A percentile compares a stretch with the other conserved stretches of the same genome.
Conservation (phyloP, 2,113 vertebrate genomes). For the Pleuronectes platessa region DNA sequence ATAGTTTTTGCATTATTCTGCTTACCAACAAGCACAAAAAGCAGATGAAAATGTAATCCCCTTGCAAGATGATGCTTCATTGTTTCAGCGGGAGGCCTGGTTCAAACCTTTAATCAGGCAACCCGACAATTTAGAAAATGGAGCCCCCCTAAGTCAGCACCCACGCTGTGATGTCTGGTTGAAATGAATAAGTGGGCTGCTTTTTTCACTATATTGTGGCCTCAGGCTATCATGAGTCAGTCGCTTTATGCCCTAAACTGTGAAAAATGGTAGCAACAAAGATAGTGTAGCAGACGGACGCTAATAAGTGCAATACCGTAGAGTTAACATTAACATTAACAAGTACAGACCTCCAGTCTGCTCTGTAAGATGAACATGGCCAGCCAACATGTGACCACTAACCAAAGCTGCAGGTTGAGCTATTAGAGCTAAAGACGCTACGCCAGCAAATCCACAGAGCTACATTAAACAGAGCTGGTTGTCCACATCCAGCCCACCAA, state of each 20-base stretch:
- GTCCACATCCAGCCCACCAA: constrained; percentile 47
- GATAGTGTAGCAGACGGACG: constrained; percentile 5
- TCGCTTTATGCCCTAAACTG: not conserved
- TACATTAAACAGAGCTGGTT: constrained; percentile 43
- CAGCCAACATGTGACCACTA: constrained; percentile 3
- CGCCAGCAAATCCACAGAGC: constrained; percentile 13
- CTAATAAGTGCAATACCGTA: not conserved
- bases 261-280: not conserved
- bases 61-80: not conserved
- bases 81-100: not conserved
- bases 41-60: too few relatives aligned
- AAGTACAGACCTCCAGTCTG: not conserved
- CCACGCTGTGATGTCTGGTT: not conserved
- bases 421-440: constrained; percentile 13
- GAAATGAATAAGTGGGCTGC: not conserved
- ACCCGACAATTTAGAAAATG: not conserved
- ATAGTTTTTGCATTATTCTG: too few relatives aligned
- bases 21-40: too few relatives aligned
- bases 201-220: not conserved
- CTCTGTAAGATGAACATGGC: not conserved
- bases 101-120: accelerated
- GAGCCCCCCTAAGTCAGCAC: not conserved
- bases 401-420: constrained; percentile 20
- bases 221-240: not conserved
- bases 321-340: not conserved